phyloP scores from a whole-genome alignment of 2,797 vertebrate species.

The Psittacula derbiana region DNA sequence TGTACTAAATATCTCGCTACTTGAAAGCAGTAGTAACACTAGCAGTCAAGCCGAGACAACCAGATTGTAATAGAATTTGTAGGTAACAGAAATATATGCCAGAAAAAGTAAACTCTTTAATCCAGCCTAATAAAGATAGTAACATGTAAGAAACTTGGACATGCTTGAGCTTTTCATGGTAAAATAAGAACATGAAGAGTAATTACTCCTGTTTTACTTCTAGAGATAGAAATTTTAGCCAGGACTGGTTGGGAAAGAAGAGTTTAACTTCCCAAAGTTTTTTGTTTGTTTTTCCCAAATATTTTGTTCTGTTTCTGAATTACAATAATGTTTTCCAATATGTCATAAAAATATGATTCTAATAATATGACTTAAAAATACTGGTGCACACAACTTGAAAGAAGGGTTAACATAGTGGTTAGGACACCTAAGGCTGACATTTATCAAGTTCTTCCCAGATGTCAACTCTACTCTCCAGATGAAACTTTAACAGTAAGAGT shows the following conservation, averaged over 20 bases:
- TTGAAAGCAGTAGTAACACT: background rate
- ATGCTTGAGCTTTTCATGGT: background rate
- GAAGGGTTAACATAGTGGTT: background rate
- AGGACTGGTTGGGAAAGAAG: accelerated
- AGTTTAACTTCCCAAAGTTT: background rate
- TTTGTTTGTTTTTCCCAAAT: background rate
- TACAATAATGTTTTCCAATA: background rate
- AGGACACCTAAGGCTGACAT: background rate
- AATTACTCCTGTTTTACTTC: background rate
- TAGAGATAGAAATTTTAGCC: background rate
- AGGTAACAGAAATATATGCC: background rate
- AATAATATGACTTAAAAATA: background rate
- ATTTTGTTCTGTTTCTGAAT: background rate
- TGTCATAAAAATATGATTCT: background rate
- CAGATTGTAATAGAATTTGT: background rate
- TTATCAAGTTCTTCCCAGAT: background rate
- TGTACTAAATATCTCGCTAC: background rate
- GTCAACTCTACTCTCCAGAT: background rate
- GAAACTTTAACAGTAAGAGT: background rate
- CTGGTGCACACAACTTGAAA: background rate
- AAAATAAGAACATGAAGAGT: background rate
- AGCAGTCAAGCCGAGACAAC: background rate
- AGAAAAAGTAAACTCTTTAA: background rate
- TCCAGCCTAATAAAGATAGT: background rate
- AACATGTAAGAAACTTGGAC: background rate